Evolutionary conservation across 1,140 invertebrate species (phyloP).

Genomic region (Leptinotarsa texana): DNA sequence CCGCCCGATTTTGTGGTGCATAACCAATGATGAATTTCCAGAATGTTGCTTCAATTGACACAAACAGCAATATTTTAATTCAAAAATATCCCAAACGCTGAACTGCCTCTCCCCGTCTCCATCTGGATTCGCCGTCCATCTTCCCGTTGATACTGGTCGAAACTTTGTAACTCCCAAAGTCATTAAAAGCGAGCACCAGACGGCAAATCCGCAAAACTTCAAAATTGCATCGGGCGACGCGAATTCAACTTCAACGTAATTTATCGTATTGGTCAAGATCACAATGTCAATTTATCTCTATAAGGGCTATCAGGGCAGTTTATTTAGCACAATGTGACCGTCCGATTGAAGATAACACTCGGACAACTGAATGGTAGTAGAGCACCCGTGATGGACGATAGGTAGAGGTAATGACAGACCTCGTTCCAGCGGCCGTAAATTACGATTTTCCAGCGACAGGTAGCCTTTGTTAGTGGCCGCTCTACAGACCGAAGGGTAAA

Average conservation of each 20-base stretch:
- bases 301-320: constrained; percentile 19
- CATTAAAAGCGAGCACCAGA: neutral
- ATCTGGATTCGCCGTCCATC: too few relatives aligned
- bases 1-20: too few relatives aligned
- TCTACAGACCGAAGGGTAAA: constrained; percentile 3
- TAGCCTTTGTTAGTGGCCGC: constrained; percentile 39
- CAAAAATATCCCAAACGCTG: too few relatives aligned
- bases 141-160: too few relatives aligned
- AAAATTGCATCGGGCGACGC: neutral
- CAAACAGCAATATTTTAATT: too few relatives aligned
- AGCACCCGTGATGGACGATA: constrained; percentile 43
- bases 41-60: too few relatives aligned
- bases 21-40: too few relatives aligned
- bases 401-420: constrained; percentile 47
- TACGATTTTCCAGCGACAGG: constrained; percentile 44
- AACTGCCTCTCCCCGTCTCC: too few relatives aligned
- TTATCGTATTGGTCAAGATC: constrained; percentile 24
- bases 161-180: neutral
- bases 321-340: constrained; percentile 25
- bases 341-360: constrained; percentile 21
- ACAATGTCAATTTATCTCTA: constrained; percentile 25
- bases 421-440: constrained; percentile 45
- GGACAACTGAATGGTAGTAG: constrained; percentile 42
- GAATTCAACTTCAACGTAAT: neutral
- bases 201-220: neutral